Percentiles rank a stretch among this genome's conserved stretches.
phyloP scores from a whole-genome alignment of 2,113 vertebrate species.

The Pterophyllum scalare region DNA sequence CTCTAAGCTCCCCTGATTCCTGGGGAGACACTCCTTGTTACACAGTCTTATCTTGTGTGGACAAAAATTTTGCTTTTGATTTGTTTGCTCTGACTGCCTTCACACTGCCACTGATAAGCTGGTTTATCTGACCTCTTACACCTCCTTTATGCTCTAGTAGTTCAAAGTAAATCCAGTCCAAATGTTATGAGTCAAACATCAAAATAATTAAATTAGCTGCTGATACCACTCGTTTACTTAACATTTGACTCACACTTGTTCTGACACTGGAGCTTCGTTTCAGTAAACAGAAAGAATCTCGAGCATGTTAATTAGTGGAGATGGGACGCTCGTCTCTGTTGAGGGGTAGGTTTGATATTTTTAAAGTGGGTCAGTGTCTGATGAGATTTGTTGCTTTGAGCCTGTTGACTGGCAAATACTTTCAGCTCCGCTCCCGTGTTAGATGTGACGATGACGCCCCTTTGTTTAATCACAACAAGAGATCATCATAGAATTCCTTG shows the following conservation, averaged over 20 bases:
- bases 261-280: not conserved
- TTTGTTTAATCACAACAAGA: not conserved
- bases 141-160: not conserved
- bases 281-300: not conserved
- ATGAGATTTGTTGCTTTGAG: conserved; percentile 1
- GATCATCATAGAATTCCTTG: not conserved
- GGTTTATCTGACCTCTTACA: not conserved
- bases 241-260: not conserved
- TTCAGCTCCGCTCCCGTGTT: not conserved
- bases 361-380: conserved; percentile 36
- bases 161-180: not conserved
- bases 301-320: conserved; percentile 23
- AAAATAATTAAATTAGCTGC: not conserved
- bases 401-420: not conserved
- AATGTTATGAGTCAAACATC: not conserved
- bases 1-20: not conserved
- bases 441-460: not conserved
- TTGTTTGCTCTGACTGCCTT: not conserved
- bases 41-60: not conserved
- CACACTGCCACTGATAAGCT: not conserved
- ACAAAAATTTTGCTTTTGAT: not conserved
- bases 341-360: conserved; percentile 19
- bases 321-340: not conserved
- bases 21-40: not conserved
- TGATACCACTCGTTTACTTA: not conserved